Base-by-base conservation (phyloP, 2,797 vertebrate species). In the Dendrocincla fuliginosa region DNA sequence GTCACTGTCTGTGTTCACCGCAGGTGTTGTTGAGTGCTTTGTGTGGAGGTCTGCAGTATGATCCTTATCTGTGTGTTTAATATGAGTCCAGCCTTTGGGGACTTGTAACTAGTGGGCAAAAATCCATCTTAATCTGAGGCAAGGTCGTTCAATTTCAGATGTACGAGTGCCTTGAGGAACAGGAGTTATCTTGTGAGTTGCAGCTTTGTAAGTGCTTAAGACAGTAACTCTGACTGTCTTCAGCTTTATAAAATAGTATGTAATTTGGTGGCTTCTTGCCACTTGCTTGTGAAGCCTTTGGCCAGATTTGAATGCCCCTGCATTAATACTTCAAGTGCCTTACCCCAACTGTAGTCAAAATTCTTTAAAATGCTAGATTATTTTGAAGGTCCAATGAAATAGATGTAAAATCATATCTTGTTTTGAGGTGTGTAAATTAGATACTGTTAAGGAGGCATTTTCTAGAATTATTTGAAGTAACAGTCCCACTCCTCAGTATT, bases 381-480 rank as follows among this genome's bases (percentile, higher is more conserved):
- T 73, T 84, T 63, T 56, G 79, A 74, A 80, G 39, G 44, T 79
- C n/a, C 47, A 52, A 33, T 92, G 56, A 56, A 90, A 47, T 23
- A 78, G 56, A 30, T 88, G 7, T 24, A 39, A 50, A 69, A 67
- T 11, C 11, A 0, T 57, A 73, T 84, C 27, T 70, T 55, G 20
- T 65, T 94, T 76, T 65, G 73, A 78, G 18, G 7, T 84, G 8
- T 74, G 22, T 86, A 64, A 90, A 64, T 90, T 59, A 30, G 42
- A 47, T 90, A 39, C 13, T 76, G 55, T 37, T 90, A 82, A 91
- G 89, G 93, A 96, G 89, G 77, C 77, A 69, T 86, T 96, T 96
- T 82, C 27, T 84, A 80, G 77, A 46, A 37, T 87, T 81, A 77
- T 64, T 87, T 91, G 57, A 92, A 84, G 35, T 92, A 95, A 74